Evolutionary conservation across 2,113 vertebrate genomes (phyloP).

Genomic region (Nycticryphes semicollaris): DNA sequence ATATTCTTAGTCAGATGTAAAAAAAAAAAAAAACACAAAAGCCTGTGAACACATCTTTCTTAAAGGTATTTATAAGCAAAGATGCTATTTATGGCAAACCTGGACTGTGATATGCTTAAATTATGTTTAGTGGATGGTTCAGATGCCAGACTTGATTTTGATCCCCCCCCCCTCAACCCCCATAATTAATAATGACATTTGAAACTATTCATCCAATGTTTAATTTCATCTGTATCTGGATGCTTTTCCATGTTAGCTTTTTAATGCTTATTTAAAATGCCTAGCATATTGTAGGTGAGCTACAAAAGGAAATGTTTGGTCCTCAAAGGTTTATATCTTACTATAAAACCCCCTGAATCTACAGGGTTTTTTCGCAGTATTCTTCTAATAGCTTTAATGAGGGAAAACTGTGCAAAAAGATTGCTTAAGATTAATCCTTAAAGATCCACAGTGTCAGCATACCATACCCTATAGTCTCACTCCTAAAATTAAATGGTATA

Average conservation of each 20-base stretch:
- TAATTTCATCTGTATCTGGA: background rate
- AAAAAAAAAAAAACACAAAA: background rate
- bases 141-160: background rate
- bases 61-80: background rate
- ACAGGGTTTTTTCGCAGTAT: background rate
- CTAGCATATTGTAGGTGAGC: background rate
- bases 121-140: background rate
- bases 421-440: background rate
- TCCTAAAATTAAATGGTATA: background rate
- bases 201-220: background rate
- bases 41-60: background rate
- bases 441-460: background rate
- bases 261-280: background rate
- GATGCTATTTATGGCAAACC: background rate
- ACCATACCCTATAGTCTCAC: background rate
- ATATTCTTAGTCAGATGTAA: background rate
- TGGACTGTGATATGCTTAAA: background rate
- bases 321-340: background rate
- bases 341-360: background rate
- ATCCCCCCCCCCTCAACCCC: no score
- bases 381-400: background rate
- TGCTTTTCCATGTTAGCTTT: background rate
- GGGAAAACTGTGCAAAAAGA: background rate
- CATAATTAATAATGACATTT: background rate
- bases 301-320: background rate